Percentiles rank a stretch among this genome's conserved stretches.
These are phyloP conservation scores for Sebastes aleutianus DNA, from an alignment of 2,797 vertebrate species.

Conservation along the genomic window DNA sequence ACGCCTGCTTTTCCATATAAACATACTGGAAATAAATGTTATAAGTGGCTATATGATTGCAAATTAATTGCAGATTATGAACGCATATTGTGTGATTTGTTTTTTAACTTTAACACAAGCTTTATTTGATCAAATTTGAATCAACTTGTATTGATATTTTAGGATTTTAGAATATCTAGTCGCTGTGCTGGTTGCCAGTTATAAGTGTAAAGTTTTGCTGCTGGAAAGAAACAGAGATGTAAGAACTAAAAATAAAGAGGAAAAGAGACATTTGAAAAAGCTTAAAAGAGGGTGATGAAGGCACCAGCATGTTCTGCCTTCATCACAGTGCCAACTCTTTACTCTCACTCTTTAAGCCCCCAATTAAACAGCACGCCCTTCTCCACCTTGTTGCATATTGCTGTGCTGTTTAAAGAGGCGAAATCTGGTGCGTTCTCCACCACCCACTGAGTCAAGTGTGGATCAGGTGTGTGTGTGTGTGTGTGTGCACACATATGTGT, in stretches of 20 bases:
- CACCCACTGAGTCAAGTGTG: conserved; percentile 58
- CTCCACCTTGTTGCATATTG: conserved; percentile 8
- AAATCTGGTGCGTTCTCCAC: conserved; percentile 43
- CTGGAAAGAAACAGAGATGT: conserved; percentile 5
- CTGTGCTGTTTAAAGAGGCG: conserved; percentile 36
- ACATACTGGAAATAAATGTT: not conserved
- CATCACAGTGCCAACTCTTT: conserved; percentile 32
- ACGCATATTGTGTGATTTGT: not conserved
- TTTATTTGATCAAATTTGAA: not conserved
- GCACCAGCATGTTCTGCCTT: conserved; percentile 9
- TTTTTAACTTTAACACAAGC: not conserved
- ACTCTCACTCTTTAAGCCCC: conserved; percentile 32
- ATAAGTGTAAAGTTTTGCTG: not conserved
- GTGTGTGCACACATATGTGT: conserved; percentile 17
- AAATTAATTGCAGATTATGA: not conserved
- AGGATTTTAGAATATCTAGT: not conserved
- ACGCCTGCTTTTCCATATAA: not conserved
- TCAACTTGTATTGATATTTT: not conserved
- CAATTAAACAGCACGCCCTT: conserved; percentile 24
- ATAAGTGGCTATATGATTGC: not conserved
- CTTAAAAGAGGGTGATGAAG: not conserved
- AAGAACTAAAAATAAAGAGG: not conserved
- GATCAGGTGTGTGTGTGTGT: conserved; percentile 58
- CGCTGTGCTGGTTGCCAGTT: not conserved
- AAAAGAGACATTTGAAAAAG: conserved; percentile 1